These are phyloP conservation scores for Tylochromis polylepis DNA, from an alignment of 2,113 vertebrate species.

Conservation along the genomic window DNA sequence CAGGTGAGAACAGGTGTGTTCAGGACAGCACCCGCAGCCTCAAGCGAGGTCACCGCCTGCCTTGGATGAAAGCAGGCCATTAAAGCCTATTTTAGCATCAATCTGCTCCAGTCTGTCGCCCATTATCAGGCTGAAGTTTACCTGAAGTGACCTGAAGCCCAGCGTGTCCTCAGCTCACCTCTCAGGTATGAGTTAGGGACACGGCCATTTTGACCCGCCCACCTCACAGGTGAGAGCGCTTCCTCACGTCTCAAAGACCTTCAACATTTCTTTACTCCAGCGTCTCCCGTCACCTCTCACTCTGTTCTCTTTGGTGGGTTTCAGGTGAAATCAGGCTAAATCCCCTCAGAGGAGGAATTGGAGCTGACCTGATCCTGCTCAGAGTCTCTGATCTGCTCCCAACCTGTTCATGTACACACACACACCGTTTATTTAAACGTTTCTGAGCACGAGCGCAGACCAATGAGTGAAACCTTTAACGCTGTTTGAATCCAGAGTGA, in stretches of 20 bases:
- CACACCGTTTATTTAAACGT: neutral
- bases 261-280: neutral
- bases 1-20: neutral
- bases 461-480: neutral
- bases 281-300: neutral
- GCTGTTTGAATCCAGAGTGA: neutral
- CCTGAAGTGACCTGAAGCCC: conserved; percentile 3
- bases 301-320: neutral
- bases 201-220: neutral
- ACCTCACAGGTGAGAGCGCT: neutral
- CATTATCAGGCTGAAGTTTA: neutral
- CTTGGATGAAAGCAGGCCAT: neutral
- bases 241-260: neutral
- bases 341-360: neutral
- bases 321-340: neutral
- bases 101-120: neutral
- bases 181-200: neutral
- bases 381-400: neutral
- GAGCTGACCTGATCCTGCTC: neutral
- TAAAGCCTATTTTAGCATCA: neutral
- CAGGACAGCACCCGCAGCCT: neutral
- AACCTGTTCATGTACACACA: neutral
- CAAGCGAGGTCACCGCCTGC: neutral
- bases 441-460: neutral
- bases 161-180: neutral